phyloP scores from a whole-genome alignment of 2,888 invertebrate species.

The Julus scandinavius region DNA sequence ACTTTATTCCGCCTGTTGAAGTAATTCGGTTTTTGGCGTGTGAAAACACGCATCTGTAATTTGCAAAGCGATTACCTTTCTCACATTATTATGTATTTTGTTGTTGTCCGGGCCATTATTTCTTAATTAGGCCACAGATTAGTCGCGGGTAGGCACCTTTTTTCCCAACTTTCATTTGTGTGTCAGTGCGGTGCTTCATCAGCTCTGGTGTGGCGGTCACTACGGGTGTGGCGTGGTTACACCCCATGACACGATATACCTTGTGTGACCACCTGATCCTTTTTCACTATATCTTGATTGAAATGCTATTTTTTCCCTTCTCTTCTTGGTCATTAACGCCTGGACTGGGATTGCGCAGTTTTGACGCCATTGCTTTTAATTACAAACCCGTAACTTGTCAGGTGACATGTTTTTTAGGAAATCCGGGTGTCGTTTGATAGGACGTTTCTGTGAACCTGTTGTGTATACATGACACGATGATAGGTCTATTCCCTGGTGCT shows the following conservation, averaged over 20 bases:
- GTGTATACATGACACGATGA: neutral
- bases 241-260: neutral
- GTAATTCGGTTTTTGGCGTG: neutral
- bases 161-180: neutral
- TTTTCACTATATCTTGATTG: neutral
- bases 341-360: neutral
- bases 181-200: neutral
- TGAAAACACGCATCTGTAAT: neutral
- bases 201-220: neutral
- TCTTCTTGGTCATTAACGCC: neutral
- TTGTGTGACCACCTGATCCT: neutral
- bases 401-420: neutral
- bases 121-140: neutral
- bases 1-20: too few species aligned
- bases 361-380: neutral
- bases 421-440: neutral
- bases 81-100: neutral
- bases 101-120: neutral
- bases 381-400: neutral
- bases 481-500: neutral
- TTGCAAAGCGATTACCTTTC: neutral
- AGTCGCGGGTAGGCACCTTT: neutral
- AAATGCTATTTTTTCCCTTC: neutral
- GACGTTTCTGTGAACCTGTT: neutral
- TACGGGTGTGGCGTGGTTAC: neutral